Percentiles rank a stretch among this genome's conserved stretches.
These are phyloP conservation scores for Macrochelys suwanniensis DNA, from an alignment of 2,797 vertebrate species.

Conservation along the genomic window DNA sequence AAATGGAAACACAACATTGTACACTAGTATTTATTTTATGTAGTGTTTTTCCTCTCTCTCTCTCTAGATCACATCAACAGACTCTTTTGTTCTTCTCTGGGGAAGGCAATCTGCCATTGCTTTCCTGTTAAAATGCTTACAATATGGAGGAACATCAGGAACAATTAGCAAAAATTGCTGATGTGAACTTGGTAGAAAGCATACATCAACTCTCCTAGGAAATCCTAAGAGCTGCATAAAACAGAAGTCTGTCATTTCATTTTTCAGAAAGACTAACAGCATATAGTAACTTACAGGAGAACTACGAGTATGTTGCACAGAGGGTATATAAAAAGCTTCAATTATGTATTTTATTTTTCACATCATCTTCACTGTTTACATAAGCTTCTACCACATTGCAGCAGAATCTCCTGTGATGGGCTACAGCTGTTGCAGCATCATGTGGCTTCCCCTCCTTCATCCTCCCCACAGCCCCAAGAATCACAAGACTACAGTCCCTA, in stretches of 20 bases:
- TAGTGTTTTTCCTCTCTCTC: constrained; percentile 35
- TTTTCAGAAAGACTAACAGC: constrained; percentile 52
- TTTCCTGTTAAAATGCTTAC: constrained; percentile 71
- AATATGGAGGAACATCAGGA: constrained; percentile 75
- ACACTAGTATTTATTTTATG: constrained; percentile 26
- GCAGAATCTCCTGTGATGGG: constrained; percentile 60
- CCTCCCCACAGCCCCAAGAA: constrained; percentile 13
- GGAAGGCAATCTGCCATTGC: constrained; percentile 67
- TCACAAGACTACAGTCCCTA: constrained; percentile 3
- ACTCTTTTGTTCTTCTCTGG: constrained; percentile 37
- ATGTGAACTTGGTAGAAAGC: constrained; percentile 62
- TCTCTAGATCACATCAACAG: constrained; percentile 61
- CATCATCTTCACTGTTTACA: constrained; percentile 51
- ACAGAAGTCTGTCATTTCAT: constrained; percentile 41
- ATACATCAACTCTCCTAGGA: constrained; percentile 64
- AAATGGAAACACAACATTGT: not conserved
- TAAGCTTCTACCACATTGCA: constrained; percentile 55
- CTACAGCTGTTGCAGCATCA: constrained; percentile 52
- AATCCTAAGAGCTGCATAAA: constrained; percentile 50
- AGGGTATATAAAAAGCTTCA: constrained; percentile 37
- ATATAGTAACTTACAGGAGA: constrained; percentile 55
- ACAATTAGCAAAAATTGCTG: constrained; percentile 73
- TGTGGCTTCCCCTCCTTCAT: constrained; percentile 14
- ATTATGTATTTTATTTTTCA: constrained; percentile 30
- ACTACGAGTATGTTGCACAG: not conserved